Conservation (phyloP, 2,113 vertebrate species). For the Dicaeum eximium region DNA sequence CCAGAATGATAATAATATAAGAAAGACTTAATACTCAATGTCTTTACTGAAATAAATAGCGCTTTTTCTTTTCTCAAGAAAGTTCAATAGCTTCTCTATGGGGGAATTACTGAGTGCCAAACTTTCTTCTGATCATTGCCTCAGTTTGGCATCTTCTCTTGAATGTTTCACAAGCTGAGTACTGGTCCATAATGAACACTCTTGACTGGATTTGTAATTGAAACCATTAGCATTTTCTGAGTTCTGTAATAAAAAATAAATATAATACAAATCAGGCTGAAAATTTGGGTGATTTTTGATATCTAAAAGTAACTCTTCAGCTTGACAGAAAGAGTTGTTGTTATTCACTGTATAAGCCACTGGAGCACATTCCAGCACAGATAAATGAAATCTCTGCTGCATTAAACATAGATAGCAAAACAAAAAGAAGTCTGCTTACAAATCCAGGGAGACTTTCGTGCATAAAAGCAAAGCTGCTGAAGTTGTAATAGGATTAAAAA, state of each 20-base stretch:
- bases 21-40: background rate
- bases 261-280: background rate
- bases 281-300: background rate
- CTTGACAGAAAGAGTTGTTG: background rate
- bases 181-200: background rate
- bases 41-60: background rate
- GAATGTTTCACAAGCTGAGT: background rate
- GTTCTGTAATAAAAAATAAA: background rate
- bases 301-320: background rate
- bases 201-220: background rate
- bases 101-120: background rate
- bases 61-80: background rate
- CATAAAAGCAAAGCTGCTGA: background rate
- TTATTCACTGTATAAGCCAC: background rate
- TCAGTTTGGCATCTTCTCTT: background rate
- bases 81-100: background rate
- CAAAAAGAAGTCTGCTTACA: background rate
- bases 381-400: constrained; percentile 7
- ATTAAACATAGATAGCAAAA: background rate
- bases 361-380: background rate
- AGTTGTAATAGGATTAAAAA: constrained; percentile 19
- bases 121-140: background rate
- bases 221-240: background rate
- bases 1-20: background rate
- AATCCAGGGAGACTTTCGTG: background rate